Base-by-base conservation (phyloP, 2,888 invertebrate species). In the Anticlea derivata region DNA sequence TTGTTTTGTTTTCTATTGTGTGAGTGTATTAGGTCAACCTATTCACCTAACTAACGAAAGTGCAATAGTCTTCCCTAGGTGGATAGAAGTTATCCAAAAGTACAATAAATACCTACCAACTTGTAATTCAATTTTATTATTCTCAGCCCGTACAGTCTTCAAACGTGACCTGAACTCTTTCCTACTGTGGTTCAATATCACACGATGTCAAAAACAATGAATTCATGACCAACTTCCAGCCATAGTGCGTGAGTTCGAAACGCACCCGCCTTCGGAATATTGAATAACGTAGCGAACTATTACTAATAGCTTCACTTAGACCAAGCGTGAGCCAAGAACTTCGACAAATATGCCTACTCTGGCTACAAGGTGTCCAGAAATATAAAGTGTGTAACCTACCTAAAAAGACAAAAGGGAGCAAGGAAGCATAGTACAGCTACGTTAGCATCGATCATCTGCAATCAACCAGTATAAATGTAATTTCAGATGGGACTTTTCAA, bases 121-220 rank as follows among this genome's bases (percentile, higher is more conserved):
- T 7, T 22, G 26, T 40, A 38, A 33, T 67, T 74, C 75, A 65
- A 68, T 68, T 55, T 70, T 84, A 83, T 74, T 86, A 89, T 88
- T 89, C 88, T 61, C 63, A 55, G 57, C 48, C 54, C 80, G 83
- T 84, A 69, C 75, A 68, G 60, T 73, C 68, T 72, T 67, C 65
- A 79, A 75, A 88, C 88, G 89, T 89, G 89, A 86, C 80, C 79
- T 81, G 82, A 83, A 85, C 84, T 82, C 83, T 85, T 87, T 83
- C 74, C 79, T 85, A 84, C 78, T 80, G 80, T 83, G 76, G 83
- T 83, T 80, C 80, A 82, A 85, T 87, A 86, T 83, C 83, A 83
- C 81, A 80, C 81, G 78, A 17, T 4, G 78, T 83, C 77, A 82
- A 80, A 86, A 86, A 88, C 86, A 88, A 88, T 87, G 81, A 86